Conservation (phyloP, 2,888 invertebrate genomes). For the Pseudanteris insignis region DNA sequence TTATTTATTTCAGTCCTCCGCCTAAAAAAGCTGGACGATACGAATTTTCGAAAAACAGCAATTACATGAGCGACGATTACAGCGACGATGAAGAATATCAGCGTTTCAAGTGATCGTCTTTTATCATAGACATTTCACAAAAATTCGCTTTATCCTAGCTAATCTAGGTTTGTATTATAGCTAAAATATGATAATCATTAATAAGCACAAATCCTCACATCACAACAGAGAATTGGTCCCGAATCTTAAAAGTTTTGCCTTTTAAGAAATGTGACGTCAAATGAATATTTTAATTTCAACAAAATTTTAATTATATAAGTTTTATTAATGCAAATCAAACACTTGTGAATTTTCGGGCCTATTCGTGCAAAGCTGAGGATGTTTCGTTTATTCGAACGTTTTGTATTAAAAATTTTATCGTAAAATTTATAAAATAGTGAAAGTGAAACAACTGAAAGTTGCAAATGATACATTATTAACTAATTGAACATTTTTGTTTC, state of each 20-base stretch:
- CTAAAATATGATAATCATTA: conserved; percentile 28
- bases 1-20: conserved; percentile 63
- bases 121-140: background rate
- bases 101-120: conserved; percentile 56
- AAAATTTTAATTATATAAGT: no score
- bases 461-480: no score
- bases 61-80: conserved; percentile 63
- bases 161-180: conserved; percentile 41
- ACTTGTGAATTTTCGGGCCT: conserved; percentile 1
- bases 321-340: background rate
- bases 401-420: conserved; percentile 40
- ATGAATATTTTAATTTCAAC: no score
- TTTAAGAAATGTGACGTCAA: background rate
- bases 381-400: conserved; percentile 36
- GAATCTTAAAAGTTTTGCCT: background rate
- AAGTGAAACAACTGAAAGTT: conserved; percentile 22
- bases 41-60: conserved; percentile 59
- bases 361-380: conserved; percentile 15
- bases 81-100: conserved; percentile 62
- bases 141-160: conserved; percentile 33
- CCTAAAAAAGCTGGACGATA: conserved; percentile 67
- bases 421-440: conserved; percentile 28
- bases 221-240: no score
- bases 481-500: no score
- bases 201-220: conserved; percentile 33